phyloP scores from a whole-genome alignment of 2,113 vertebrate species.

The Sinocyclocheilus maitianheensis region DNA sequence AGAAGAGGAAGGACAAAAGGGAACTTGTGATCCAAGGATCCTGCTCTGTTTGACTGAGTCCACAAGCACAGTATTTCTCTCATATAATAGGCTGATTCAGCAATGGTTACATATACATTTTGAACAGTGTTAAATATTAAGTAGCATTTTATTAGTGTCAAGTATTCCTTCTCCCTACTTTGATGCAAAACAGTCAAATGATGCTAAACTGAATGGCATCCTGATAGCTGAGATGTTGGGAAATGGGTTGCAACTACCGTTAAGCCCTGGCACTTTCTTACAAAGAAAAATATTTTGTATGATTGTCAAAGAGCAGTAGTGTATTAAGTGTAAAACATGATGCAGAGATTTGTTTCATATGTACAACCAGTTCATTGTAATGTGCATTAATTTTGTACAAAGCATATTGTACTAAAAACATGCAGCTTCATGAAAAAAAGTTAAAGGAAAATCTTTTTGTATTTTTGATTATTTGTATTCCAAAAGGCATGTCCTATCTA shows the following conservation, averaged over 20 bases:
- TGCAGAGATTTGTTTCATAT: constrained; percentile 86
- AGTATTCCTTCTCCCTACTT: background rate
- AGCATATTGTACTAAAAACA: constrained; percentile 90
- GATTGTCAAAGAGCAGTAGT: constrained; percentile 85
- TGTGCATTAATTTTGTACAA: constrained; percentile 98
- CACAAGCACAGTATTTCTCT: constrained; percentile 22
- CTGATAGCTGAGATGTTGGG: background rate
- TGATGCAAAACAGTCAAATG: background rate
- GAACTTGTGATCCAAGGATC: constrained; percentile 51
- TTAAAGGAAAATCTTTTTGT: constrained; percentile 94
- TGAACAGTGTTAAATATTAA: background rate
- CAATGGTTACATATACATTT: constrained; percentile 26
- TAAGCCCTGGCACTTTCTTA: constrained; percentile 80
- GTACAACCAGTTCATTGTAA: constrained; percentile 91
- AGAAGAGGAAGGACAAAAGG: background rate
- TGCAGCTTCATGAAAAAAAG: constrained; percentile 94
- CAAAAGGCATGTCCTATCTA: constrained; percentile 97
- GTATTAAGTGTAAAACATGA: constrained; percentile 78
- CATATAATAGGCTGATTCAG: constrained; percentile 18
- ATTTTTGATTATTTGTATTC: constrained; percentile 86
- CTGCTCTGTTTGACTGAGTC: constrained; percentile 48
- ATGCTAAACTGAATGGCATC: background rate
- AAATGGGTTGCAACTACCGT: constrained; percentile 5
- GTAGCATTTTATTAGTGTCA: constrained; percentile 16
- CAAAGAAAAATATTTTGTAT: constrained; percentile 79